Evolutionary conservation across 2,113 vertebrate genomes (phyloP), one percentile per base, ranked within the genome.

Genomic region (Phrynosoma blainvillii): DNA sequence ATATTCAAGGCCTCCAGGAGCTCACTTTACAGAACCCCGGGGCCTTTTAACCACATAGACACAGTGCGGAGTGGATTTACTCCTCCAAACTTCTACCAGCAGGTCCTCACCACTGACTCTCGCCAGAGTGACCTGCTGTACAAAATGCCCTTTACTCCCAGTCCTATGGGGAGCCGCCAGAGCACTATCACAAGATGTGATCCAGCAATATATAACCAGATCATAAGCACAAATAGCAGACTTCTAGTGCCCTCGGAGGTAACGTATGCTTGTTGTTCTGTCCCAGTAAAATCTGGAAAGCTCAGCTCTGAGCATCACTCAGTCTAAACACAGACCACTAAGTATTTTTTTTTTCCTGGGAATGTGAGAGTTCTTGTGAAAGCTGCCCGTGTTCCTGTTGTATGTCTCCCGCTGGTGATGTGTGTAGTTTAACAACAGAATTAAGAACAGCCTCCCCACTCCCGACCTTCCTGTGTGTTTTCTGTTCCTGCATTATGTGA

Each of bases 51-150:
- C 71, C 96, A 97, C 59, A 95, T 95, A 2, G 97, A 97, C 0
- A 96, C 96, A 0, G 95, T 97, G 73, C 91, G 96, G 62, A 95
- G 96, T 0, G 96, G 96, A 84, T 91, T 96, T 79, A 89, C 87
- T 0, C 91, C 96, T 0, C 96, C 96, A 7, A 96, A 91, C 94
- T 96, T 97, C 85, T 97, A 97, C 93, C 96, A 97, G 47, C 97
- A 97, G 91, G 96, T 97, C 74, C 97, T 97, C 87, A 98, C 97
- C 56, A 97, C 97, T 0, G 97, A 97, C 93, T 98, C 96, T 8
- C 96, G 95, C 92, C 97, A 96, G 90, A 97, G 97, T 10, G 97
- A 97, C 83, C 92, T 95, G 8, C 92, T 97, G 81, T 94, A 95
- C 90, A 96, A 95, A 97, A 97, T 96, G 65, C 95, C 96, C 30